These are phyloP conservation scores for Ormyrus nitidulus DNA, from an alignment of 2,888 invertebrate species.

Conservation along the genomic window DNA sequence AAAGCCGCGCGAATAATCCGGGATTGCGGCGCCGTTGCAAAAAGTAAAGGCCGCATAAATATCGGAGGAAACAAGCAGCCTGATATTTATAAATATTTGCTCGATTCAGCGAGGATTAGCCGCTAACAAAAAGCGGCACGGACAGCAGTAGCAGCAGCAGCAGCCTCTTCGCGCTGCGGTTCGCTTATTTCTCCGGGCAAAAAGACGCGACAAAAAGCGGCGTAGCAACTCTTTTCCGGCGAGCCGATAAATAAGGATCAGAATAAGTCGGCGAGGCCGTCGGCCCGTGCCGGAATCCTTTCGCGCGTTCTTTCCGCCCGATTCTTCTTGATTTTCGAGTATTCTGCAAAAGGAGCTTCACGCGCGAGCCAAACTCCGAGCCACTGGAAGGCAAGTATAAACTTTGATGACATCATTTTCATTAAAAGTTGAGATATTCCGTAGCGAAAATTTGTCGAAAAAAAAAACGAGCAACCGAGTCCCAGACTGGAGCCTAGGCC, in stretches of 20 bases:
- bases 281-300: neutral
- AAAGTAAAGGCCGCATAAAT: constrained; percentile 35
- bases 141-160: neutral
- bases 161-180: neutral
- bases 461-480: neutral
- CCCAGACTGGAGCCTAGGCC: neutral
- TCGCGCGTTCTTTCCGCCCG: neutral
- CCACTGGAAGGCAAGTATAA: too few relatives aligned
- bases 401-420: constrained; percentile 18
- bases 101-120: constrained; percentile 45
- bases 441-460: neutral
- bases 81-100: constrained; percentile 48
- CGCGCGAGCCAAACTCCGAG: too few relatives aligned
- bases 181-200: constrained; percentile 24
- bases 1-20: constrained; percentile 42
- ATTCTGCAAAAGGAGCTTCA: too few relatives aligned
- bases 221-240: constrained; percentile 12
- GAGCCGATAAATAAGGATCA: constrained; percentile 46
- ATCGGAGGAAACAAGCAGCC: constrained; percentile 42
- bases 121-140: neutral
- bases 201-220: constrained; percentile 15
- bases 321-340: too few relatives aligned
- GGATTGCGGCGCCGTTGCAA: constrained; percentile 27
- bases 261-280: constrained; percentile 8
- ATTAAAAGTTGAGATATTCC: constrained; percentile 34